Evolutionary conservation across 2,113 vertebrate species (phyloP).

Genomic region (Lepidothrix coronata): DNA sequence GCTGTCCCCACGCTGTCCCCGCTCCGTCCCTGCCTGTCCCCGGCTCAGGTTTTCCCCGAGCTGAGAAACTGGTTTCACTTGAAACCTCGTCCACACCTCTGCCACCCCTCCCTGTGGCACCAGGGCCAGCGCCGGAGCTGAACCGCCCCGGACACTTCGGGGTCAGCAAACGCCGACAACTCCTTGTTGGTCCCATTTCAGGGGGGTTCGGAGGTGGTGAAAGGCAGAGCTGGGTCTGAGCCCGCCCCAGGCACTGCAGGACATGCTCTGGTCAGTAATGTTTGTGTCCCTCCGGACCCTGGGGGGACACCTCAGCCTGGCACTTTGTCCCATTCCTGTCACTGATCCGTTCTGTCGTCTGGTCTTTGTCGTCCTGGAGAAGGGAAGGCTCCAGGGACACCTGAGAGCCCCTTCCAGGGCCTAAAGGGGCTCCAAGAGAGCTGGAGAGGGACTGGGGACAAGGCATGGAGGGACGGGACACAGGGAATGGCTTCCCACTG

Average conservation of each 20-base stretch:
- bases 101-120: not conserved
- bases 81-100: not conserved
- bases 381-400: not conserved
- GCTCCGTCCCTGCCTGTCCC: not conserved
- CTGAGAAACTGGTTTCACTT: rapidly evolving
- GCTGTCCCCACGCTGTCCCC: not conserved
- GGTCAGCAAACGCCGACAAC: not conserved
- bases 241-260: not conserved
- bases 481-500: not conserved
- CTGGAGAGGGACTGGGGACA: not conserved
- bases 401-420: not conserved
- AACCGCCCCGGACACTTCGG: not conserved
- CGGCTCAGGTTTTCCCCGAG: not conserved
- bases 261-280: rapidly evolving
- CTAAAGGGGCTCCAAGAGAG: not conserved
- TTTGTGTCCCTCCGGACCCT: not conserved
- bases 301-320: not conserved
- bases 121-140: not conserved
- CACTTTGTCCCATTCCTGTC: not conserved
- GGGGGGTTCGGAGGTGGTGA: not conserved
- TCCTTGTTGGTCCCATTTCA: not conserved
- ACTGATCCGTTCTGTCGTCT: not conserved
- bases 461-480: not conserved
- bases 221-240: not conserved
- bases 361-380: no score